These are phyloP conservation scores for Erpornis zantholeuca DNA, from an alignment of 2,113 vertebrate species.

Conservation along the genomic window DNA sequence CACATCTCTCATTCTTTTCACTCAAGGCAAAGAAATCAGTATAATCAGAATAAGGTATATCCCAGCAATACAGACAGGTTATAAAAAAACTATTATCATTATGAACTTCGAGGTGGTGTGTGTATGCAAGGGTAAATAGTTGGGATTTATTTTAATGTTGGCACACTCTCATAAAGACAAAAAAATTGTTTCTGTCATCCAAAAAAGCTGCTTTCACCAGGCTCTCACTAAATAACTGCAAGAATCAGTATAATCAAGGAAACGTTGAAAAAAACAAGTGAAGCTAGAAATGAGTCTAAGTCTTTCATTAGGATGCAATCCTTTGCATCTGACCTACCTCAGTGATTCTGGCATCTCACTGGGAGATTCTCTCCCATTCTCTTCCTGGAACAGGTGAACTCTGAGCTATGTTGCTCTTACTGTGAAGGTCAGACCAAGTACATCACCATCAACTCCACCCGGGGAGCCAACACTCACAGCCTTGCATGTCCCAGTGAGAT, in stretches of 20 bases:
- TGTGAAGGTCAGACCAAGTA: background rate
- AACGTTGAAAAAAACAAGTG: background rate
- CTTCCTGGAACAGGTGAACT: background rate
- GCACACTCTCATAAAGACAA: background rate
- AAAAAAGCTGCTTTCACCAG: background rate
- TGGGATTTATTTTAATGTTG: background rate
- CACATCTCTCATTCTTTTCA: background rate
- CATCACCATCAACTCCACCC: fast-evolving
- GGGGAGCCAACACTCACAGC: background rate
- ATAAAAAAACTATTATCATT: background rate
- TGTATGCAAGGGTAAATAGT: background rate
- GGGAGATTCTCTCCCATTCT: background rate
- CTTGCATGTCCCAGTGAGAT: background rate
- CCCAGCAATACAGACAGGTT: background rate
- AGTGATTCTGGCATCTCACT: background rate
- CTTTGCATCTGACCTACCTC: background rate
- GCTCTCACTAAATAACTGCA: background rate
- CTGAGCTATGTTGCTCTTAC: background rate
- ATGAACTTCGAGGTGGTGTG: background rate
- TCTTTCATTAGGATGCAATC: background rate
- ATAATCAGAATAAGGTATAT: background rate
- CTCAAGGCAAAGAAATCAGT: background rate
- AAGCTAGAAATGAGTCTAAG: background rate
- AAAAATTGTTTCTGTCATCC: background rate
- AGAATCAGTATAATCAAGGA: background rate